Evolutionary conservation across 2,888 invertebrate species (phyloP), one percentile per base, ranked within the genome.

Genomic region (Lordiphosa fenestrarum): DNA sequence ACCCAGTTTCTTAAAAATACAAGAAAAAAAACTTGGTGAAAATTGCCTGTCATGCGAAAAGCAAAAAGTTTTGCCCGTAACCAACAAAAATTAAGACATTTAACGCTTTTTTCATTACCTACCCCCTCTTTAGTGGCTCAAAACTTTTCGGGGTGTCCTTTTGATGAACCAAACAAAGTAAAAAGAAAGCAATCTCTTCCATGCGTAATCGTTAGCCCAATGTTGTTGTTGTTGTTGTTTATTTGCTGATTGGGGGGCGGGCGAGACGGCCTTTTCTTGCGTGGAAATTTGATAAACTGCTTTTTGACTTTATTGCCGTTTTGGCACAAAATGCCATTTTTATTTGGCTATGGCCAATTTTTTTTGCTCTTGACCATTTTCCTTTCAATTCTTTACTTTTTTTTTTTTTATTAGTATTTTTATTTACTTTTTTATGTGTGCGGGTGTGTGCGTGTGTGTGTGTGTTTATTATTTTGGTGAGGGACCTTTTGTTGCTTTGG

Each of bases 271-370:
- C 54, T 42, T 49, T 50, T n/a, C 35, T 39, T 62, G 63, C 56
- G 66, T 84, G 69, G 68, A 84, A 78, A 84, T 82, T 80, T 80
- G 78, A 80, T 80, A 84, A 84, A 80, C 78, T 84, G 83, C 80
- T 78, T 78, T 83, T 82, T 72, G 85, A 84, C 80, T 84, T 80
- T 84, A 84, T 84, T 84, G 85, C 78, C 78, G 68, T 62, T 82
- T 67, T 71, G 67, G 80, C 78, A 66, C 58, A 67, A 81, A 80
- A 69, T 60, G 64, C 25, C 35, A 44, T 69, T 77, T 67, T 68
- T 72, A 73, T 74, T 84, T 64, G 12, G 57, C 67, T 62, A 55
- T 64, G 65, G 48, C 67, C 84, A 73, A 76, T 73, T 65, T 72
- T 65, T 72, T 75, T 65, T 52, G 12, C 19, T 47, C 25, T 39